Evolutionary conservation across 2,888 invertebrate species (phyloP).

Genomic region (Brenthis ino): DNA sequence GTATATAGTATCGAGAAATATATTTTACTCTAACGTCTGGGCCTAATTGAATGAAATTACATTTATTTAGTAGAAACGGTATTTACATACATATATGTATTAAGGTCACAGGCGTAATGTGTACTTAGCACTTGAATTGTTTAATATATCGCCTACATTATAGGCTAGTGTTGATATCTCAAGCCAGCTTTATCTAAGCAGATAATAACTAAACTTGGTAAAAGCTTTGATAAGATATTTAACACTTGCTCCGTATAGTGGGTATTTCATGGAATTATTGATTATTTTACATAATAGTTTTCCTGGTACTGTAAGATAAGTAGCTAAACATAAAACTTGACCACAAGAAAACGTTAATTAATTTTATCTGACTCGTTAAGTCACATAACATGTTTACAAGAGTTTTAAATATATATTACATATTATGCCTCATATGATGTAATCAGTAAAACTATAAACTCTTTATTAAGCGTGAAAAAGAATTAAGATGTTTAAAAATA

Average conservation of each 20-base stretch:
- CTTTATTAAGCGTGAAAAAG: slow-evolving; percentile 15
- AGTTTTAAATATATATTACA: slow-evolving; percentile 8
- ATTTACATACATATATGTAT: neutral
- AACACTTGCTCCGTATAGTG: slow-evolving; percentile 41
- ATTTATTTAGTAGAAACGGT: no score
- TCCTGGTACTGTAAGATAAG: slow-evolving; percentile 28
- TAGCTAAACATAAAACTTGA: slow-evolving; percentile 8
- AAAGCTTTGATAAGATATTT: slow-evolving; percentile 70
- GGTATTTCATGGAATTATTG: slow-evolving; percentile 29
- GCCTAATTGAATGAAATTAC: no score
- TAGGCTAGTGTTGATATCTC: slow-evolving; percentile 68
- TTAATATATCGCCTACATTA: slow-evolving; percentile 68
- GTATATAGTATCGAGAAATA: no score
- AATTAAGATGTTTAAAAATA: slow-evolving; percentile 23
- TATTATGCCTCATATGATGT: neutral
- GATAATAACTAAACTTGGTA: slow-evolving; percentile 67
- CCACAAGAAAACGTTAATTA: slow-evolving; percentile 34
- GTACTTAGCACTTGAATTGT: slow-evolving; percentile 64
- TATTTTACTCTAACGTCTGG: no score
- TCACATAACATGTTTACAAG: slow-evolving; percentile 10
- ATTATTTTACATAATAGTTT: slow-evolving; percentile 29
- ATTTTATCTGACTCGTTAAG: slow-evolving; percentile 21
- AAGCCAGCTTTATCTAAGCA: slow-evolving; percentile 74
- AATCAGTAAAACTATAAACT: neutral
- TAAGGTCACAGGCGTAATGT: slow-evolving; percentile 44